phyloP scores from a whole-genome alignment of 2,113 vertebrate species.

The Thunnus thynnus region DNA sequence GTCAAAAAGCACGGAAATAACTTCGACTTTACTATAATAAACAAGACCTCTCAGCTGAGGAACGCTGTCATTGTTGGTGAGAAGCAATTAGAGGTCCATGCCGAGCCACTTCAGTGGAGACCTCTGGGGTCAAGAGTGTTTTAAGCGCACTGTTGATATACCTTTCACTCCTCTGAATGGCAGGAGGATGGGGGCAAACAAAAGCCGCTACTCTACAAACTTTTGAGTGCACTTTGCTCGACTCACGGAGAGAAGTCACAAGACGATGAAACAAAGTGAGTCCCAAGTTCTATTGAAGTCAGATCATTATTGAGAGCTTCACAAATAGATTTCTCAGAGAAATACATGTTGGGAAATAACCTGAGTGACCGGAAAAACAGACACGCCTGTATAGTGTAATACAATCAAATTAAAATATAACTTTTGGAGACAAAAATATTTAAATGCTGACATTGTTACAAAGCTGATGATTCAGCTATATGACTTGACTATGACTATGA shows the following conservation, averaged over 20 bases:
- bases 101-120: constrained; percentile 59
- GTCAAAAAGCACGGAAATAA: constrained; percentile 53
- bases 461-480: constrained; percentile 7
- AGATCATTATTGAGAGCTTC: not conserved
- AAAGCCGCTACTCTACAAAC: constrained; percentile 41
- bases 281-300: not conserved
- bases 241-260: constrained; percentile 14
- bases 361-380: not conserved
- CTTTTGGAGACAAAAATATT: not conserved
- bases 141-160: constrained; percentile 68
- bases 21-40: constrained; percentile 58
- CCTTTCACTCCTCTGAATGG: constrained; percentile 57
- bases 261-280: constrained; percentile 31
- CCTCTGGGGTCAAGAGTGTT: constrained; percentile 65
- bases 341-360: not conserved
- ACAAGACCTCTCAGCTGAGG: constrained; percentile 28
- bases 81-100: constrained; percentile 71
- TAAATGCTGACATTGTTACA: constrained; percentile 1
- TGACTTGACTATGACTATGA: no score
- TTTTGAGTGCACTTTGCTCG: constrained; percentile 28
- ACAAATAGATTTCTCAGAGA: not conserved
- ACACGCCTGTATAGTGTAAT: not conserved
- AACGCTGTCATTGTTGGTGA: constrained; percentile 64
- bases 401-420: no score
- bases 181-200: constrained; percentile 54